A percentile compares a stretch with the other conserved stretches of the same genome.
These are phyloP conservation scores for Coelopa pilipes DNA, from an alignment of 2,888 invertebrate species.

Conservation along the genomic window DNA sequence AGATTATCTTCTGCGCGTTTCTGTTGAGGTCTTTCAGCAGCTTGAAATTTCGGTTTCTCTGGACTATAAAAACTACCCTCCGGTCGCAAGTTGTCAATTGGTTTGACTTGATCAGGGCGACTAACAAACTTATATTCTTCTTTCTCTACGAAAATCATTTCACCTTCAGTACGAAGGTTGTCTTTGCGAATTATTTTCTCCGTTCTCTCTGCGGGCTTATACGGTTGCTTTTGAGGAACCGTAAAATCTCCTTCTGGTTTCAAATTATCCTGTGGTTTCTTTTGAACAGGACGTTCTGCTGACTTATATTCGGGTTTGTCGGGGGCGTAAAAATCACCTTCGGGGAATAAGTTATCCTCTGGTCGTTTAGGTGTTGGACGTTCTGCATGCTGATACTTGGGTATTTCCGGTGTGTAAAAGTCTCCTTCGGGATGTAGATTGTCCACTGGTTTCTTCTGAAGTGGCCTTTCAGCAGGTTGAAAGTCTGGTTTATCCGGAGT, in stretches of 20 bases:
- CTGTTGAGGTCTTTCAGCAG: slow-evolving; percentile 68
- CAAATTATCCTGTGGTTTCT: slow-evolving; percentile 68
- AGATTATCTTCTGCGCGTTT: slow-evolving; percentile 68
- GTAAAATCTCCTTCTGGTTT: slow-evolving; percentile 68
- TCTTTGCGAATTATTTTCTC: slow-evolving; percentile 70
- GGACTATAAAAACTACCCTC: slow-evolving; percentile 69
- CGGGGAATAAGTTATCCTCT: slow-evolving; percentile 68
- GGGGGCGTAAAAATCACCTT: slow-evolving; percentile 70
- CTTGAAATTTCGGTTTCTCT: slow-evolving; percentile 63
- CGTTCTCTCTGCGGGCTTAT: slow-evolving; percentile 60
- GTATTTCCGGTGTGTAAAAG: slow-evolving; percentile 53
- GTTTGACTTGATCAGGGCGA: slow-evolving; percentile 66
- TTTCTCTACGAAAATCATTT: slow-evolving; percentile 48
- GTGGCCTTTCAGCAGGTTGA: slow-evolving; percentile 67
- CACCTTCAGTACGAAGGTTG: slow-evolving; percentile 67
- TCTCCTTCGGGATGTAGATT: slow-evolving; percentile 66
- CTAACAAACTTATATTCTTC: slow-evolving; percentile 59
- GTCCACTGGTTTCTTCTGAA: slow-evolving; percentile 68
- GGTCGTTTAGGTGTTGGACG: slow-evolving; percentile 65
- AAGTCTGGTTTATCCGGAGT: slow-evolving; percentile 64
- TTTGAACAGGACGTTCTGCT: slow-evolving; percentile 67
- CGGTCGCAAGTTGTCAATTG: slow-evolving; percentile 68
- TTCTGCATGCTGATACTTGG: slow-evolving; percentile 61
- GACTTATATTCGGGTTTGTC: slow-evolving; percentile 68
- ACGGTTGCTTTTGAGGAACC: slow-evolving; percentile 63